Base-by-base conservation (phyloP, 2,113 vertebrate species). In the Tauraco erythrolophus region DNA sequence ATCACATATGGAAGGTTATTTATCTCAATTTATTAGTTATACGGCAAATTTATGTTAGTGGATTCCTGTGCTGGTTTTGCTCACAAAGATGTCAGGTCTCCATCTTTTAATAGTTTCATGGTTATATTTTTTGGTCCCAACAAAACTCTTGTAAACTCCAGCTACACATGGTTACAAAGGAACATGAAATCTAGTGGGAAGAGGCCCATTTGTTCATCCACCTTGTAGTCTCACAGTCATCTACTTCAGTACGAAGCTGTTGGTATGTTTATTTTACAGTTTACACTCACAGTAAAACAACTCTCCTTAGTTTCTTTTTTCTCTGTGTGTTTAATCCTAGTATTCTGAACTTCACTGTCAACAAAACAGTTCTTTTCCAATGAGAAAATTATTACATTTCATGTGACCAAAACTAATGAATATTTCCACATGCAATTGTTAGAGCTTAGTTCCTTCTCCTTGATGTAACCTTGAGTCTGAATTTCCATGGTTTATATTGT, bases 391-490 rank as follows among this genome's bases (percentile, higher is more conserved):
- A 46, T 28, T 82, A 28, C 23, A 45, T 83, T 83, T 75, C 9
- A 19, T 56, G 24, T 76, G 45, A 85, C 39, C n/a, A n/a, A 90
- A 95, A 65, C 37, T n/a, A 82, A 79, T 57, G 7, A 62, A 19
- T 31, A 53, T 80, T 66, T 80, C 69, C 50, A 72, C 48, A 15
- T 14, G 21, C 17, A 28, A 30, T 16, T 94, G 88, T 91, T 61
- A 41, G 51, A 62, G 33, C 46, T 82, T 89, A 16, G 10, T 48
- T 84, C 61, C 14, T 84, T 89, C 45, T 91, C 89, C 93, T 95
- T 95, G 57, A 57, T 84, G 39, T 57, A 92, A 92, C 86, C 83
- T 94, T 96, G 76, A 84, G 43, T 57, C 48, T 78, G 60, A 87
- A 91, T 96, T 95, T 94, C 84, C 57, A 50, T 31, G n/a, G 64